A percentile compares a stretch with the other conserved stretches of the same genome.
Conservation (phyloP, 2,888 invertebrate genomes). For the Osedax frankpressi region DNA sequence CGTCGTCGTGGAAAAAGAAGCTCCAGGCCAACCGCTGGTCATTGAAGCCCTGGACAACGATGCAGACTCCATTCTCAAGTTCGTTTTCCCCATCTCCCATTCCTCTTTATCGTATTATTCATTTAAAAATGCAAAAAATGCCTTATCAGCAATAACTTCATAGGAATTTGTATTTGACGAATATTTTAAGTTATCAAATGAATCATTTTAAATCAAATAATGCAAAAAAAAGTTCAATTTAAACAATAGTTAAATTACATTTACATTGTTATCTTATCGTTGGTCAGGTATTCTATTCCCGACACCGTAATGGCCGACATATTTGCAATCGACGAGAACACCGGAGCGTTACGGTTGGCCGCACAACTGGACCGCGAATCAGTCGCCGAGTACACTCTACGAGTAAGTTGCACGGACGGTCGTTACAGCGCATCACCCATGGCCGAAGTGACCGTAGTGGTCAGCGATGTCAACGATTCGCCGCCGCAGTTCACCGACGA, state of each 20-base stretch:
- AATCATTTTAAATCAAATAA: no score
- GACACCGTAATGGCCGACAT: not conserved
- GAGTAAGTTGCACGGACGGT: not conserved
- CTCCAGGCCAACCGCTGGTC: not conserved
- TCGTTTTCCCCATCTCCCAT: not conserved
- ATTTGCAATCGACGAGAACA: not conserved
- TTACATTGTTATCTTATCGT: not conserved
- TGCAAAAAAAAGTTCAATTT: no score
- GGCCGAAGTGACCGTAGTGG: not conserved
- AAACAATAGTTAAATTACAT: not conserved
- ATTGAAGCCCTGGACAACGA: not conserved
- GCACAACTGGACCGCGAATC: not conserved
- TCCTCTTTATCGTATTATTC: not conserved
- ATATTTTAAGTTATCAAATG: no score
- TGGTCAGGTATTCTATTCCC: not conserved
- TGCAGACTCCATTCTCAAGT: not conserved
- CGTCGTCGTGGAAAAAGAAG: not conserved
- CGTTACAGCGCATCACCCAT: not conserved
- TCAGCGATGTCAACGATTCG: not conserved
- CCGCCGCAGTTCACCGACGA: not conserved
- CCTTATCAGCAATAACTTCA: no score
- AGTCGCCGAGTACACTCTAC: not conserved
- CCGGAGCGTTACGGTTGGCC: not conserved
- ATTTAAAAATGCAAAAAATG: no score
- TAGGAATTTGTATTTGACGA: no score